phyloP scores from a whole-genome alignment of 2,888 invertebrate species.

The Halictus ligatus region DNA sequence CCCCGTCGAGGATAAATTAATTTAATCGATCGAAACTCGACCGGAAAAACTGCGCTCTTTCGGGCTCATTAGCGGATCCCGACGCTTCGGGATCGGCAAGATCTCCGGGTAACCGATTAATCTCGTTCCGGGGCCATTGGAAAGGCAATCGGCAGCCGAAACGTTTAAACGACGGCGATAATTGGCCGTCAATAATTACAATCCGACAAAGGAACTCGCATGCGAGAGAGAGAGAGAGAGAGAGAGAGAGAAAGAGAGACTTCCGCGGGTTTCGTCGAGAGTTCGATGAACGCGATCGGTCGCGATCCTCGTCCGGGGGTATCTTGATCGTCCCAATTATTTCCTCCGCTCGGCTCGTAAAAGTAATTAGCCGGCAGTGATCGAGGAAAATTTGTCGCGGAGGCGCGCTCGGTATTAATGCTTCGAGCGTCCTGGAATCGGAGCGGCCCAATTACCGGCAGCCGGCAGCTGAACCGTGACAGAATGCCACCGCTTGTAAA shows the following conservation, averaged over 20 bases:
- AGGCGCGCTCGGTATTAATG: constrained; percentile 1
- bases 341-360: background rate
- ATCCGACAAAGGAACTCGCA: background rate
- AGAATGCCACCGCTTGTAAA: constrained; percentile 50
- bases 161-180: background rate
- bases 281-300: constrained; percentile 32
- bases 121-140: background rate
- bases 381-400: constrained; percentile 19
- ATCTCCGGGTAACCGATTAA: background rate
- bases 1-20: background rate
- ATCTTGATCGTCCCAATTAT: constrained; percentile 40
- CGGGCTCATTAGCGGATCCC: background rate
- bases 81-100: background rate
- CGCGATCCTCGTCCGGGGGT: background rate
- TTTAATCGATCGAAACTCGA: background rate
- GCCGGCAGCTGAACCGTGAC: constrained; percentile 39
- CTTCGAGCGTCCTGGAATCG: constrained; percentile 26
- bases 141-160: background rate
- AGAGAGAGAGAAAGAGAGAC: too few species aligned
- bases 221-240: background rate
- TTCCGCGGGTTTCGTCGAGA: constrained; percentile 6
- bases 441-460: constrained; percentile 48
- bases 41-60: background rate
- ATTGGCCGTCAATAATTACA: constrained; percentile 21
- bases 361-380: constrained; percentile 24